phyloP scores from a whole-genome alignment of 1,140 invertebrate genomes.

The Drosophila aff. region DNA sequence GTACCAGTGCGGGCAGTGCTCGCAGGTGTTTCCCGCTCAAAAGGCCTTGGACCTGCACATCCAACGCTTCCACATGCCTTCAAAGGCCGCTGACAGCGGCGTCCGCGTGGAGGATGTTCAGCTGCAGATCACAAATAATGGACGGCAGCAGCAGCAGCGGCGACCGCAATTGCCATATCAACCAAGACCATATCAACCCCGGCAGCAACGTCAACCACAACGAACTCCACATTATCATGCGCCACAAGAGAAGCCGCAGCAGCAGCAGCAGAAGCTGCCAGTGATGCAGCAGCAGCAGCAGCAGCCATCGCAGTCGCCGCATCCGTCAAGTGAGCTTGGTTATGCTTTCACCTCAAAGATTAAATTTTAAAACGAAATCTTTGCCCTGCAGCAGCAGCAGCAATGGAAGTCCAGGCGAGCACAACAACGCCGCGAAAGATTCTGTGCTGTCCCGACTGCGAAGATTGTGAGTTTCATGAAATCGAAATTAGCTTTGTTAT shows the following conservation, averaged over 20 bases:
- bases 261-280: conserved; percentile 12
- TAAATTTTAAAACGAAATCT: conserved; percentile 6
- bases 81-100: conserved; percentile 8
- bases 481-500: not conserved
- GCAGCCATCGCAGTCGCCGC: conserved; percentile 21
- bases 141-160: conserved; percentile 6
- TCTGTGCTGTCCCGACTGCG: conserved; percentile 80
- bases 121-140: conserved; percentile 54
- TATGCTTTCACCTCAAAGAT: conserved; percentile 13
- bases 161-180: conserved; percentile 8
- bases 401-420: conserved; percentile 42
- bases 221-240: conserved; percentile 2
- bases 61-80: conserved; percentile 65
- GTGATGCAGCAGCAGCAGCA: conserved; percentile 11
- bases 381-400: conserved; percentile 19
- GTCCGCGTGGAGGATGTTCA: conserved; percentile 76
- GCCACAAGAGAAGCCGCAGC: conserved; percentile 40
- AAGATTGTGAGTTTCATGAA: conserved; percentile 63
- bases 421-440: conserved; percentile 49
- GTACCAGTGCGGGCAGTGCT: conserved; percentile 78
- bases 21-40: conserved; percentile 74
- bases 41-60: conserved; percentile 73
- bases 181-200: conserved; percentile 27
- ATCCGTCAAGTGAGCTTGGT: conserved; percentile 49
- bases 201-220: conserved; percentile 1